Base-by-base conservation (phyloP, 2,888 invertebrate genomes). In the Choristoneura rosaceana region DNA sequence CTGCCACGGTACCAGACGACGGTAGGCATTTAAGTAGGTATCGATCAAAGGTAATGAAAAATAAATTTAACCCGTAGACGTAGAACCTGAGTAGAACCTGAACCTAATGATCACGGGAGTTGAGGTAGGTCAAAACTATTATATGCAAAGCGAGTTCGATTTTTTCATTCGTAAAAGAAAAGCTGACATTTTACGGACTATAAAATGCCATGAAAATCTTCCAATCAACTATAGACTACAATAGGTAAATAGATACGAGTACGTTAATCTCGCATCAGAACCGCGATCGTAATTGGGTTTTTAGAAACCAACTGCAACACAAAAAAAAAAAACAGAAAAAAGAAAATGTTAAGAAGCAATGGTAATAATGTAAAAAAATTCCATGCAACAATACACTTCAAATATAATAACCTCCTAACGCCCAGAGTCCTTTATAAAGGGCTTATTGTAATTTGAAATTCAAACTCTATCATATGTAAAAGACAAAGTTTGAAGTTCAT, bases 21-120 rank as follows among this genome's bases (percentile, higher is more conserved):
- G 43, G 4, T n/a, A n/a, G 0, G 45, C 45, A 62, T 25, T 62
- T 25, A 9, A 62, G 33, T 25, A 9, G 45, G 33, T 45, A 14
- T 62, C 62, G 62, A 45, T 45, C 45, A 41, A 62, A 43, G 9
- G 25, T 8, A 45, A 25, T 33, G 43, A 33, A 62, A 62, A 62
- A 33, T 62, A 62, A 62, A n/a, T 45, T 25, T 45, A 62, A n/a
- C 1, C 25, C 25, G 25, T 14, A 10, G 45, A 43, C 8, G 14
- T 33, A 45, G 45, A 34, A 34, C 14, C 34, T 25, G 17, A 55
- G 14, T 33, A 45, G 45, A 34, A 34, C 14, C 34, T 25, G 17
- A 55, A 8, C 15, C 8, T 15, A 25, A 50, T 15, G 15, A 15
- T 17, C 52, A 15, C 15, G 60, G 15, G 3, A 7, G 12, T 15